Evolutionary conservation across 1,140 invertebrate genomes (phyloP).

Genomic region (Tetranychus urticae): DNA sequence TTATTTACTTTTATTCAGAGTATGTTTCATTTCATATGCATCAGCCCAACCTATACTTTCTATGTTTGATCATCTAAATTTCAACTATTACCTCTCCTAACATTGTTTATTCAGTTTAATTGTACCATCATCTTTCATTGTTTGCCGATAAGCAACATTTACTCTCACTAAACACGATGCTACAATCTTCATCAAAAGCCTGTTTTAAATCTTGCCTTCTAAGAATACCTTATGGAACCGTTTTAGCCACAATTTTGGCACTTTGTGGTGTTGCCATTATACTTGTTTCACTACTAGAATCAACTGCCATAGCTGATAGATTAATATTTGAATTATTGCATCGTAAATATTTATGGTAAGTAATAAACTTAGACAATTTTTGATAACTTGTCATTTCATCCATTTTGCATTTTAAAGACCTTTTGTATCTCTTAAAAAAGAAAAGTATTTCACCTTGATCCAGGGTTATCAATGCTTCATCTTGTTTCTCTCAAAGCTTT

Average conservation of each 20-base stretch:
- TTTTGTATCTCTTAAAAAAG: not conserved
- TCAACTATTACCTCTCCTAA: no score
- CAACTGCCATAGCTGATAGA: conserved; percentile 1
- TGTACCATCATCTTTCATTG: no score
- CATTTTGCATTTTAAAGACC: not conserved
- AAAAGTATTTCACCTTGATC: not conserved
- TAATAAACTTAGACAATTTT: not conserved
- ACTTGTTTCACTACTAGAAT: not conserved
- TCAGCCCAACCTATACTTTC: no score
- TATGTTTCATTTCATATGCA: no score
- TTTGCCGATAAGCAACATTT: no score
- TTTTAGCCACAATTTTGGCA: conserved; percentile 1
- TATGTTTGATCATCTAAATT: no score
- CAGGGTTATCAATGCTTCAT: not conserved
- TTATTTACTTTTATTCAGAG: no score
- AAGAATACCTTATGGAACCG: conserved; percentile 3
- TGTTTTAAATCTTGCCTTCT: conserved; percentile 4
- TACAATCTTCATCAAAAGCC: not conserved
- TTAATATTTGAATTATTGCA: conserved; percentile 1
- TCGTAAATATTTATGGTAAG: not conserved
- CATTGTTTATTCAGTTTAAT: no score
- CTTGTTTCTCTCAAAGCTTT: not conserved
- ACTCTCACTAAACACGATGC: no score
- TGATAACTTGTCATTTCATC: not conserved
- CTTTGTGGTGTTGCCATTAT: conserved; percentile 4